phyloP scores from a whole-genome alignment of 2,113 vertebrate genomes.

The Marcusenius ussheri region DNA sequence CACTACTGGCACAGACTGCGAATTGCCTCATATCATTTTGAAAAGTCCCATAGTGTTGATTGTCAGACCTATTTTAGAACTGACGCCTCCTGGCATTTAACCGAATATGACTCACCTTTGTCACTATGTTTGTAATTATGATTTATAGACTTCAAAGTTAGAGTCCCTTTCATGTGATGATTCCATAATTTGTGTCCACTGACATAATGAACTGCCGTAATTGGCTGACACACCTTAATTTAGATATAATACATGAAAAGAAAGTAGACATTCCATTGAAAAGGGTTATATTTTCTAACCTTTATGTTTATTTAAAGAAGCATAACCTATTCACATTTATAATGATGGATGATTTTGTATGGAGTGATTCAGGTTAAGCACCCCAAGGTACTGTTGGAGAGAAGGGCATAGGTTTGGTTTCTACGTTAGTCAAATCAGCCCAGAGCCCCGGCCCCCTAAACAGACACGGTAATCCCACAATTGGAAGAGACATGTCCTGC shows the following conservation, averaged over 20 bases:
- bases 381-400: not conserved
- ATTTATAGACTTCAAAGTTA: not conserved
- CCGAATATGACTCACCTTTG: not conserved
- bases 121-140: not conserved
- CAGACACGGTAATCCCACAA: not conserved
- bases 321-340: not conserved
- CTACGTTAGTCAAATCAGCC: not conserved
- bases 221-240: not conserved
- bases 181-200: not conserved
- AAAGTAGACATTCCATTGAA: not conserved
- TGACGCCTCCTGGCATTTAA: not conserved
- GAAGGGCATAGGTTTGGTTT: not conserved
- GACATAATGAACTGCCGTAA: not conserved
- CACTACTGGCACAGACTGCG: not conserved
- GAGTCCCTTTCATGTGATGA: not conserved
- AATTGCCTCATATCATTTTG: not conserved
- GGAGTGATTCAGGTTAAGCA: not conserved
- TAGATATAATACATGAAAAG: not conserved
- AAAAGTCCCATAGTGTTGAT: not conserved
- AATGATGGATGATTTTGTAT: not conserved
- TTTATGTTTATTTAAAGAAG: not conserved
- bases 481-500: not conserved
- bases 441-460: not conserved
- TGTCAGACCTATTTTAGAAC: not conserved
- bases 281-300: not conserved